Evolutionary conservation across 1,140 invertebrate species (phyloP).

Genomic region (Drosophila murphyi): DNA sequence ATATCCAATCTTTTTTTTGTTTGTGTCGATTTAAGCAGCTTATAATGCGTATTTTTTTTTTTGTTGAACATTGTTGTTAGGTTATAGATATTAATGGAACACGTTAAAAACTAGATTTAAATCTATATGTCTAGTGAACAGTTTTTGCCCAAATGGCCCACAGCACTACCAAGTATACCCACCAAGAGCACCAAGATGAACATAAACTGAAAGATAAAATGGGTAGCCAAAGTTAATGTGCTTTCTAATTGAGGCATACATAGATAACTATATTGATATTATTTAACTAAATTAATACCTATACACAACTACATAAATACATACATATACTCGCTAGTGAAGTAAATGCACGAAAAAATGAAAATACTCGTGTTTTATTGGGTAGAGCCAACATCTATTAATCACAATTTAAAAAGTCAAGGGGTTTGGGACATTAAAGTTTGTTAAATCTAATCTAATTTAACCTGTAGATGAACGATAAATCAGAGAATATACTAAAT

Average conservation of each 20-base stretch:
- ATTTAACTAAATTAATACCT: not conserved
- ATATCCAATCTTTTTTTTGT: slow-evolving; percentile 49
- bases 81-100: slow-evolving; percentile 23
- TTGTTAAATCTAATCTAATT: too few species aligned
- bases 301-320: slow-evolving; percentile 8
- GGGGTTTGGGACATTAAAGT: too few species aligned
- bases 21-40: slow-evolving; percentile 27
- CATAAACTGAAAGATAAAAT: not conserved
- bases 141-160: not conserved
- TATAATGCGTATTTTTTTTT: slow-evolving; percentile 8
- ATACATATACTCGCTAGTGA: slow-evolving; percentile 74
- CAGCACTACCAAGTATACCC: slow-evolving; percentile 11
- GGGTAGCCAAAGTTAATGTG: slow-evolving; percentile 30
- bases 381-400: too few species aligned
- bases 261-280: slow-evolving; percentile 20
- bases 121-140: slow-evolving; percentile 13
- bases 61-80: slow-evolving; percentile 50
- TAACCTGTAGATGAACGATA: too few species aligned
- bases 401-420: not conserved
- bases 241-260: slow-evolving; percentile 14
- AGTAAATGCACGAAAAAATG: slow-evolving; percentile 70
- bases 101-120: slow-evolving; percentile 7
- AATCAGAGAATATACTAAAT: too few species aligned
- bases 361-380: slow-evolving; percentile 10
- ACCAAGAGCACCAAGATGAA: slow-evolving; percentile 14